These are phyloP conservation scores for Tricholaema leucomelas DNA, from an alignment of 2,113 vertebrate species.

Conservation along the genomic window DNA sequence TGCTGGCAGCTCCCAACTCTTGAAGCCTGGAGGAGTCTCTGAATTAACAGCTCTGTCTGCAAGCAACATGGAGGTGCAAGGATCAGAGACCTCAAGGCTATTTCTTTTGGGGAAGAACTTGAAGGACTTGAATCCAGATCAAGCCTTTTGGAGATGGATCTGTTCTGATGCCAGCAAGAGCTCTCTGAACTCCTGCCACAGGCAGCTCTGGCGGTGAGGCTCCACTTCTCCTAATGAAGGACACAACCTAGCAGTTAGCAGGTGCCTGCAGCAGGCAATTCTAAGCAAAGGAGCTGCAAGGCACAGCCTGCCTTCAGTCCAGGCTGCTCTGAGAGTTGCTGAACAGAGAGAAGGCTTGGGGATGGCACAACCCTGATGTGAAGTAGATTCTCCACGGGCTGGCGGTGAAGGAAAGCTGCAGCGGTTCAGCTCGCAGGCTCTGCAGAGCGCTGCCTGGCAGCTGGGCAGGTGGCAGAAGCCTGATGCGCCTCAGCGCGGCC, in stretches of 20 bases:
- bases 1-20: background rate
- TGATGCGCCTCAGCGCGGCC: background rate
- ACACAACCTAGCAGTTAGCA: background rate
- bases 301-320: background rate
- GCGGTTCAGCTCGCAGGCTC: background rate
- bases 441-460: background rate
- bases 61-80: background rate
- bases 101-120: background rate
- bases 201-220: background rate
- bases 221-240: background rate
- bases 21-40: background rate
- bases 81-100: background rate
- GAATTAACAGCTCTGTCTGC: background rate
- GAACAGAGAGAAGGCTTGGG: background rate
- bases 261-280: background rate
- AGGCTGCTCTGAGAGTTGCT: background rate
- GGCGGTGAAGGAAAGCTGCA: background rate
- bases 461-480: background rate
- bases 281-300: background rate
- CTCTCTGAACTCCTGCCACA: background rate
- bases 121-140: background rate
- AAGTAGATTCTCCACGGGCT: background rate
- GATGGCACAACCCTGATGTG: background rate
- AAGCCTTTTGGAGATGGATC: background rate
- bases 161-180: background rate